Conservation (phyloP, 2,888 invertebrate species). For the Rutpela maculata region DNA sequence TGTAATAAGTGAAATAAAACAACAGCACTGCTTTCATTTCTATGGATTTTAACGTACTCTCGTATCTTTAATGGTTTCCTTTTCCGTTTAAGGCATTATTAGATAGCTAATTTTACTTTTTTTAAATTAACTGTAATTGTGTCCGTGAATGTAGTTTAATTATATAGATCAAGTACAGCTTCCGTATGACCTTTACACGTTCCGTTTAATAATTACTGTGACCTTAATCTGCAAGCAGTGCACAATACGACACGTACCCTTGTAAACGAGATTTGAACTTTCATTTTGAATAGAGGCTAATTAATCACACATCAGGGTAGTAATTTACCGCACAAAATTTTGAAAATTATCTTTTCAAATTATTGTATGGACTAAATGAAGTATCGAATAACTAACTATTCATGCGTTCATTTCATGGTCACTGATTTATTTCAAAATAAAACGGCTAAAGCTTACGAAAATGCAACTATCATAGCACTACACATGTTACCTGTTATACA, state of each 20-base stretch:
- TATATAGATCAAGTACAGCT: neutral
- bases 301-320: neutral
- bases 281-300: slow-evolving; percentile 24
- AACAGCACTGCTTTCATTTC: slow-evolving; percentile 7
- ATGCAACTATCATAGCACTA: slow-evolving; percentile 62
- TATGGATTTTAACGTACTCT: slow-evolving; percentile 1
- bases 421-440: slow-evolving; percentile 21
- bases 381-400: slow-evolving; percentile 19
- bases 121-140: neutral
- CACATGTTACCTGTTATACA: slow-evolving; percentile 96
- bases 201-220: slow-evolving; percentile 16
- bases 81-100: neutral
- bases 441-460: slow-evolving; percentile 37
- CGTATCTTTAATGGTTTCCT: neutral
- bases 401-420: slow-evolving; percentile 29
- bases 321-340: slow-evolving; percentile 17
- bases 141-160: slow-evolving; percentile 6
- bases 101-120: neutral
- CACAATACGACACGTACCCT: slow-evolving; percentile 23
- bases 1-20: neutral
- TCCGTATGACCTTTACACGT: slow-evolving; percentile 8
- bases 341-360: slow-evolving; percentile 15
- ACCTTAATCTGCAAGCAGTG: slow-evolving; percentile 27
- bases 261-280: slow-evolving; percentile 22
- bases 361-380: slow-evolving; percentile 8